Evolutionary conservation across 2,888 invertebrate genomes (phyloP), one percentile per base, ranked within the genome.

Genomic region (Pycnomerus fuliginosus): DNA sequence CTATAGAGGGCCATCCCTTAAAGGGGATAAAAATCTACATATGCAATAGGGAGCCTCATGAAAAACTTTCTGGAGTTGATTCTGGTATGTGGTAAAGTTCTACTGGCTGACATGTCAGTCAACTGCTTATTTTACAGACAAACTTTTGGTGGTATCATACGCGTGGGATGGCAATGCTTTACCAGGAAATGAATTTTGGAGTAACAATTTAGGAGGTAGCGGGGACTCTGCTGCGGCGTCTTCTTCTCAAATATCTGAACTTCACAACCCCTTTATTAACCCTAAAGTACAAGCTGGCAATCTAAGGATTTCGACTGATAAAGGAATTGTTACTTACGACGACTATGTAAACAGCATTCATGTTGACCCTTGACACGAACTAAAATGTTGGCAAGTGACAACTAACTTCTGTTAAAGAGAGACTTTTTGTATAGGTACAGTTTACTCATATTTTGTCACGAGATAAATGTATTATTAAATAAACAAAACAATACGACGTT

Each of bases 101-200:
- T n/a, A n/a, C n/a, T n/a, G n/a, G n/a, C n/a, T n/a, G n/a, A n/a
- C n/a, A n/a, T n/a, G n/a, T n/a, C n/a, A n/a, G n/a, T n/a, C n/a
- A n/a, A n/a, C n/a, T n/a, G n/a, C n/a, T n/a, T 3, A 28, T 17
- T 35, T 53, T 60, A 31, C 38, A 64, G 65, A 53, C 4, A 74
- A 75, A 62, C 60, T 76, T 3, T 68, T 84, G 10, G 77, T 85
- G 0, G 79, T 83, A 16, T 83, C 83, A 0, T 86, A 85, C 58
- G 82, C 86, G 0, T 84, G 85, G 82, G 85, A 86, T 61, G 80
- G 83, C 3, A 86, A 86, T 60, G 79, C 85, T 0, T 74, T 83
- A 42, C 85, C 86, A 1, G 86, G 85, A 28, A 86, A 86, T 56
- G 86, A 86, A 60, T 86, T 82, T 64, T 86, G 86, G 86, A 56